Evolutionary conservation across 2,113 vertebrate species (phyloP).

Genomic region (Thunnus thynnus): DNA sequence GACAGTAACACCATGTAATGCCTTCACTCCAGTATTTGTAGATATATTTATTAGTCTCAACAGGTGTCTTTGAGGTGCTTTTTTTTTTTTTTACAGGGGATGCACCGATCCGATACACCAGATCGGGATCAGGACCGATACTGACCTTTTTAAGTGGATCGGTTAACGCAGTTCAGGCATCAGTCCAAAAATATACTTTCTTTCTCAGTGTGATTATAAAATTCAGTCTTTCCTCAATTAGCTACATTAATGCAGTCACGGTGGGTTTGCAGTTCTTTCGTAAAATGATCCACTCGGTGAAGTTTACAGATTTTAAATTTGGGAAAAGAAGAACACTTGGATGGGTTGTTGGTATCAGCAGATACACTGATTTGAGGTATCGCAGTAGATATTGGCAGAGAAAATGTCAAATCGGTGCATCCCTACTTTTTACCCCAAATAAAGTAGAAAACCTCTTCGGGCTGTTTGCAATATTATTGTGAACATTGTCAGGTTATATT

Average conservation of each 20-base stretch:
- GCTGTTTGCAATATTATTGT: slow-evolving; percentile 55
- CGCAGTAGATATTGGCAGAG: background rate
- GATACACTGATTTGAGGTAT: background rate
- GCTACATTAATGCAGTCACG: background rate
- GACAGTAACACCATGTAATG: background rate
- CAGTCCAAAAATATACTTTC: too few species aligned
- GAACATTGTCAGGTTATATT: slow-evolving; percentile 38
- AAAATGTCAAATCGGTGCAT: slow-evolving; percentile 9
- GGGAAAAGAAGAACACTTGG: background rate
- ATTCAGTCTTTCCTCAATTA: background rate
- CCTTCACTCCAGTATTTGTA: slow-evolving; percentile 55
- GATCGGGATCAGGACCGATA: background rate
- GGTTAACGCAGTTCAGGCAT: too few species aligned
- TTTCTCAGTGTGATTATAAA: background rate
- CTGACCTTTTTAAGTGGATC: background rate
- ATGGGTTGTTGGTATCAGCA: background rate
- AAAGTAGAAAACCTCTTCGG: slow-evolving; percentile 19
- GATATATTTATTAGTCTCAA: slow-evolving; percentile 52
- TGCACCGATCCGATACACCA: slow-evolving; percentile 13
- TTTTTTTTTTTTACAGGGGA: background rate
- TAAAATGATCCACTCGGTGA: too few species aligned
- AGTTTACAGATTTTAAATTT: background rate
- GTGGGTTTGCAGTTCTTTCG: too few species aligned
- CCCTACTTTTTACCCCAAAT: slow-evolving; percentile 23
- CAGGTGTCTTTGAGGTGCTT: slow-evolving; percentile 31